Percentiles rank a stretch among this genome's conserved stretches.
These are phyloP conservation scores for Puffinus mauretanicus DNA, from an alignment of 2,113 vertebrate genomes.

Conservation along the genomic window DNA sequence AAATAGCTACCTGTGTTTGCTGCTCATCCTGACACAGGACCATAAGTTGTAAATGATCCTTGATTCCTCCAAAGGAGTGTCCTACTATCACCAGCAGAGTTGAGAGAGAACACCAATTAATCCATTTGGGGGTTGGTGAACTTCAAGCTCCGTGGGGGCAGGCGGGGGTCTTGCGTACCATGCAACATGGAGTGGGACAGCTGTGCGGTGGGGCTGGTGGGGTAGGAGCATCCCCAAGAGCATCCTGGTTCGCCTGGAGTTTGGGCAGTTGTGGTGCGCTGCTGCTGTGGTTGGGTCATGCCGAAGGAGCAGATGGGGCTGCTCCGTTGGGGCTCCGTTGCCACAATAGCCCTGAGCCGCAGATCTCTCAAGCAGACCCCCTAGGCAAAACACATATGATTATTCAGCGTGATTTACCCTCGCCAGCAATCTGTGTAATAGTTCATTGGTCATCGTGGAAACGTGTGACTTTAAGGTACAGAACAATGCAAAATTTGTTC, in stretches of 20 bases:
- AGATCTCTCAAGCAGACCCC: neutral
- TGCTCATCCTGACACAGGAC: neutral
- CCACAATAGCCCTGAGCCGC: neutral
- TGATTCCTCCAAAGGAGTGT: neutral
- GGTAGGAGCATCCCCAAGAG: neutral
- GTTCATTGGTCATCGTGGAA: neutral
- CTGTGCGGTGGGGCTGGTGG: rapidly evolving
- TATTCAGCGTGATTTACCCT: neutral
- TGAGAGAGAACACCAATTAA: neutral
- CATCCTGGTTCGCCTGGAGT: rapidly evolving
- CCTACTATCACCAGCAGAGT: rapidly evolving
- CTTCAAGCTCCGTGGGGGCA: neutral
- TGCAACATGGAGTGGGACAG: neutral
- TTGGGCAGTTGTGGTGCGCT: rapidly evolving
- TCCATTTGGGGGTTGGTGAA: neutral
- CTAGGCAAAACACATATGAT: neutral
- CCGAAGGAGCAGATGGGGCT: neutral
- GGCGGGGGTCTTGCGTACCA: rapidly evolving
- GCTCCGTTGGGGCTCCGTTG: neutral
- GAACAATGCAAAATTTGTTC: constrained; percentile 62
- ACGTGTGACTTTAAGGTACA: neutral
- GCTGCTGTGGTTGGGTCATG: rapidly evolving
- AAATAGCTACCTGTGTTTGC: neutral
- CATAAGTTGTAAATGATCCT: neutral
- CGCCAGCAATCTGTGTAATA: neutral